Evolutionary conservation across 2,888 invertebrate genomes (phyloP).

Genomic region (Caenorhabditis afra): DNA sequence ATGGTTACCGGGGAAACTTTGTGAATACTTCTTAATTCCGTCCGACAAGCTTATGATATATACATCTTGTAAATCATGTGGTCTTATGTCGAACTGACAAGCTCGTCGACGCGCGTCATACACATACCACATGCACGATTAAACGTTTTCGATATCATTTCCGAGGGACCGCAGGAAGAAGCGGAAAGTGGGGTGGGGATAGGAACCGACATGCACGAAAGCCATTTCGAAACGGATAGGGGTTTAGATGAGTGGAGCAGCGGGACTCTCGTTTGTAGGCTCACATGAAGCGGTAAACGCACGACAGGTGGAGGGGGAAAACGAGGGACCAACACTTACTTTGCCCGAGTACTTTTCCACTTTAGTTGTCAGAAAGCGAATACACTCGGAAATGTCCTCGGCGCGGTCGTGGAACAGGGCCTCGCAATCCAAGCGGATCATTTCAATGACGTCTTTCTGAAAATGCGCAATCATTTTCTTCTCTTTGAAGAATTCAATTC

Average conservation of each 20-base stretch:
- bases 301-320: constrained; percentile 30
- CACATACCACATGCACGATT: constrained; percentile 1
- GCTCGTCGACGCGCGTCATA: constrained; percentile 3
- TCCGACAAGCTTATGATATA: constrained; percentile 5
- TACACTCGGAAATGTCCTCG: constrained; percentile 64
- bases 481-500: constrained; percentile 5
- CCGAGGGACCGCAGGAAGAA: constrained; percentile 30
- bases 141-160: constrained; percentile 34
- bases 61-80: constrained; percentile 36
- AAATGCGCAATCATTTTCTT: constrained; percentile 22
- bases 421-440: constrained; percentile 68
- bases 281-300: neutral
- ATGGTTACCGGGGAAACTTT: constrained; percentile 53
- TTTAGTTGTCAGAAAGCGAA: constrained; percentile 64
- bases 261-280: constrained; percentile 15
- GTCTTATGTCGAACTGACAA: constrained; percentile 39
- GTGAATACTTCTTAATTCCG: constrained; percentile 59
- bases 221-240: constrained; percentile 46
- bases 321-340: constrained; percentile 33
- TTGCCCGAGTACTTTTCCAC: constrained; percentile 67
- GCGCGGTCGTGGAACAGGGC: constrained; percentile 64
- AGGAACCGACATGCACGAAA: constrained; percentile 31
- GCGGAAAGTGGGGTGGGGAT: constrained; percentile 42
- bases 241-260: neutral
- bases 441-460: constrained; percentile 65